phyloP scores from a whole-genome alignment of 2,113 vertebrate genomes.

The Mus spicilegus region DNA sequence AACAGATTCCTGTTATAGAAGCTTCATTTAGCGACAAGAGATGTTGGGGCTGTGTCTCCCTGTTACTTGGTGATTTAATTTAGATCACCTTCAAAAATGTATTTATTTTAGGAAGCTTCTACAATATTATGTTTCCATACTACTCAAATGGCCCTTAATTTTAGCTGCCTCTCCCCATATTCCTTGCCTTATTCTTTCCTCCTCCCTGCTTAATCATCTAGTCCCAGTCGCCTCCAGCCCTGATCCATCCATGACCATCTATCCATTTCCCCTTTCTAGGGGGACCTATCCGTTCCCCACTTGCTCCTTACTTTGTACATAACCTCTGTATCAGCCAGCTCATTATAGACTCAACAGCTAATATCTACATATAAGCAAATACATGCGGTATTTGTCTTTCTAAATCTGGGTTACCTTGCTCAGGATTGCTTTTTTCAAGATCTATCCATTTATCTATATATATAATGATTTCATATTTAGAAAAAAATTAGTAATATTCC shows the following conservation, averaged over 20 bases:
- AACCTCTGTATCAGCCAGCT: not conserved
- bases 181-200: not conserved
- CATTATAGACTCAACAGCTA: not conserved
- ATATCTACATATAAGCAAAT: not conserved
- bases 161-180: not conserved
- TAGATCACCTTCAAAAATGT: not conserved
- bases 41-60: not conserved
- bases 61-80: not conserved
- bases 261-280: not conserved
- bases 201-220: not conserved
- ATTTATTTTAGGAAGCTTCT: not conserved
- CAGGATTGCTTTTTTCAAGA: not conserved
- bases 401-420: not conserved
- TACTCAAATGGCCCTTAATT: not conserved
- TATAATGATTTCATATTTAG: not conserved
- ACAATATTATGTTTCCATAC: not conserved
- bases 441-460: not conserved
- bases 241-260: not conserved
- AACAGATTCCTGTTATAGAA: not conserved
- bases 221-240: not conserved
- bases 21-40: not conserved
- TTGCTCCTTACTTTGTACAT: not conserved
- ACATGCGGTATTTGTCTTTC: not conserved
- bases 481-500: not conserved
- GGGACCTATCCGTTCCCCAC: not conserved